Percentiles rank a stretch among this genome's conserved stretches.
Conservation (phyloP, 2,113 vertebrate species). For the Hippocampus comes region DNA sequence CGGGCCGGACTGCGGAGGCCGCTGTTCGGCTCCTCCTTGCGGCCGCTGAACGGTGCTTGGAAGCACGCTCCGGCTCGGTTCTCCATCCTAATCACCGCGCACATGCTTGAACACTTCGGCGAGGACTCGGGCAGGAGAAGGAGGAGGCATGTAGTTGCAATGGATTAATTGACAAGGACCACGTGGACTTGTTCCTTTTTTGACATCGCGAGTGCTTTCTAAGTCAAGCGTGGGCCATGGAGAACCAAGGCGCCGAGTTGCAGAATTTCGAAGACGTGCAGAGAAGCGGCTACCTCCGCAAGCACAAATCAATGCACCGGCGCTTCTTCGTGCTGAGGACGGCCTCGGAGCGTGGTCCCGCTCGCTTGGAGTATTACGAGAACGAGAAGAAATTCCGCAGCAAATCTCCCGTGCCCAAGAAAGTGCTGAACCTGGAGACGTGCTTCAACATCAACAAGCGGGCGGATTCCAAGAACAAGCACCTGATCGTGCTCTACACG, state of each 20-base stretch:
- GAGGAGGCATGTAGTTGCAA: conserved; percentile 42
- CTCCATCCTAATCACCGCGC: conserved; percentile 42
- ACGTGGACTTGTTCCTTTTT: conserved; percentile 32
- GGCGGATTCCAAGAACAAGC: conserved; percentile 77
- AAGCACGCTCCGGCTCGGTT: conserved; percentile 51
- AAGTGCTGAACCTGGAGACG: conserved; percentile 71
- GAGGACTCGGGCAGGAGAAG: conserved; percentile 50
- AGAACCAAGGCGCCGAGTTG: conserved; percentile 68
- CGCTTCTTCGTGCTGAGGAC: conserved; percentile 79
- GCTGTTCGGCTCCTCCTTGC: conserved; percentile 54
- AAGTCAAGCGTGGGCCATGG: conserved; percentile 64
- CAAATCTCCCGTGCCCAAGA: conserved; percentile 73
- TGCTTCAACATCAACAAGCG: conserved; percentile 83
- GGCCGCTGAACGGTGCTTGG: conserved; percentile 34
- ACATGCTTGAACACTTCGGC: conserved; percentile 48
- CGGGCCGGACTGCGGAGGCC: conserved; percentile 59
- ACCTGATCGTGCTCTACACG: conserved; percentile 79
- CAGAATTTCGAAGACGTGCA: conserved; percentile 73
- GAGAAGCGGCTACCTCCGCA: conserved; percentile 81
- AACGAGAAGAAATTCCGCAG: conserved; percentile 83
- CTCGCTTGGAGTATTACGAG: conserved; percentile 77
- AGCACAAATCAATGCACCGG: conserved; percentile 81
- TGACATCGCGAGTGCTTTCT: conserved; percentile 20
- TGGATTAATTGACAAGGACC: conserved; percentile 49
- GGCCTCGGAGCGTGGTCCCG: conserved; percentile 72